Percentiles rank a stretch among this genome's conserved stretches.
These are phyloP conservation scores for Microplitis mediator DNA, from an alignment of 1,140 invertebrate species.

Conservation along the genomic window DNA sequence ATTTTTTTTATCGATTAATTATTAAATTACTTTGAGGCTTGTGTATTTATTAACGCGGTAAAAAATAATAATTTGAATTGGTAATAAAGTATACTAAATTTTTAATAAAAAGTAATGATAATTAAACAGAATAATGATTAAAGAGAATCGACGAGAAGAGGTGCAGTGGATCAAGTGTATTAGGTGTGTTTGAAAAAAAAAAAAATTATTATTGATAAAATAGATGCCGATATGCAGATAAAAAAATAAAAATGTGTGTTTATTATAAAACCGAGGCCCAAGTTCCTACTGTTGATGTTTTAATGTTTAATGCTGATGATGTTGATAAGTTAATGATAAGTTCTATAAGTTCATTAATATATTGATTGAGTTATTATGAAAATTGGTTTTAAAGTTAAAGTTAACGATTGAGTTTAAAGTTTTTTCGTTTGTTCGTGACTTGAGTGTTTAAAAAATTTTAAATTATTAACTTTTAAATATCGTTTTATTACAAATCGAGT, in stretches of 20 bases:
- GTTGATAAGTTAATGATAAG: not conserved
- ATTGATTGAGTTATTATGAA: too few relatives aligned
- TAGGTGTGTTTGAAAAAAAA: constrained; percentile 28
- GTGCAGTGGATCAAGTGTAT: constrained; percentile 34
- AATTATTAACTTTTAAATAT: too few relatives aligned
- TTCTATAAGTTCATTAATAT: too few relatives aligned
- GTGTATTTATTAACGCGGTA: not conserved
- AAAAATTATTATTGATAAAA: constrained; percentile 15
- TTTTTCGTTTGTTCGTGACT: not conserved
- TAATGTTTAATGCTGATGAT: not conserved
- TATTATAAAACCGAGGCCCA: constrained; percentile 25
- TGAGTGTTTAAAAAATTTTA: not conserved
- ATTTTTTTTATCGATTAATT: not conserved
- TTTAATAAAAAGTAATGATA: not conserved
- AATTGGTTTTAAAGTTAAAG: not conserved
- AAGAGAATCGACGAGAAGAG: constrained; percentile 28
- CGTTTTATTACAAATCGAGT: too few relatives aligned
- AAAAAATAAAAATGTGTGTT: constrained; percentile 26
- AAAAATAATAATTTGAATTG: not conserved
- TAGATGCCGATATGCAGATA: constrained; percentile 29
- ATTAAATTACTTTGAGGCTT: not conserved
- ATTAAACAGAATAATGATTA: constrained; percentile 16
- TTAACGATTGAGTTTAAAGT: not conserved
- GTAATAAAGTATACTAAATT: not conserved
- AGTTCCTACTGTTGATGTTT: constrained; percentile 2